Evolutionary conservation across 2,113 vertebrate genomes (phyloP), one percentile per base, ranked within the genome.

Genomic region (Eidolon helvum): DNA sequence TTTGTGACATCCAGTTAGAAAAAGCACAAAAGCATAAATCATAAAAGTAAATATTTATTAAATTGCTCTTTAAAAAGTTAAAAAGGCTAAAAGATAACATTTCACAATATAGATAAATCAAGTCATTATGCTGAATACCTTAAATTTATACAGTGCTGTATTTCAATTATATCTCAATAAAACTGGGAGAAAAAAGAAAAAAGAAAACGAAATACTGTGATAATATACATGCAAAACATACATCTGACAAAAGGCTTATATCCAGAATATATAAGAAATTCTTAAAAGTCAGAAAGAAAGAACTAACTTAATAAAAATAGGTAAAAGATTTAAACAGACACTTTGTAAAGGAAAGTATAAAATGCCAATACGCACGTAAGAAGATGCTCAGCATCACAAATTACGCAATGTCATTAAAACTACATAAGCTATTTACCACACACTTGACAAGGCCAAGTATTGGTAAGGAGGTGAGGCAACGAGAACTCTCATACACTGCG

Each of bases 11-110:
- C 22, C 15, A 71, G 12, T 86, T 83, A 82, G 63, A 21, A 84
- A 95, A 89, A 83, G 19, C 30, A 55, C 22, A 87, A 87, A 80
- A 66, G 12, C 6, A 87, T 26, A 85, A 59, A 53, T 95, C 45
- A 85, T 57, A 50, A 71, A 80, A 88, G 35, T 28, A 90, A 89
- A 85, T 57, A 57, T 38, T 74, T 26, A 74, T 43, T 40, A 50
- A 95, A 65, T 40, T 88, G 22, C 18, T 65, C 26, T 92, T 78
- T 50, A 74, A 50, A 85, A 55, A 55, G 24, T 45, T 65, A 40
- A 94, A 94, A 91, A 91, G 48, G 75, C 30, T 78, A 83, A 63
- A 91, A 77, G 72, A n/a, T 38, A 93, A n/a, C 12, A 71, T 74
- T 88, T 74, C 21, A 82, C 66, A 74, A 53, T 5, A 63, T 43